phyloP scores from a whole-genome alignment of 2,113 vertebrate species.

The Myotis yumanensis region DNA sequence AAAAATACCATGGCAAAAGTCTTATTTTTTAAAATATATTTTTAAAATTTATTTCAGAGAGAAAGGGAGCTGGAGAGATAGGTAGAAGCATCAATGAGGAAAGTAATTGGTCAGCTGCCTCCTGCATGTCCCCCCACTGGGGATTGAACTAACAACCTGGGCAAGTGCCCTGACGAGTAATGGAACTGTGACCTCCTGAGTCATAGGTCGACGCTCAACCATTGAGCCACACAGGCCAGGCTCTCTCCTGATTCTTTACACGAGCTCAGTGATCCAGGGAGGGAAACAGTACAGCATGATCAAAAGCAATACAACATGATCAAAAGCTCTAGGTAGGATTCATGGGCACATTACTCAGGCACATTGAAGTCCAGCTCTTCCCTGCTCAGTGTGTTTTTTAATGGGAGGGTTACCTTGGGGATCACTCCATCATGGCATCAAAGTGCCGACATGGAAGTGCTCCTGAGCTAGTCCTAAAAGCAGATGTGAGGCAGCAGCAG shows the following conservation, averaged over 20 bases:
- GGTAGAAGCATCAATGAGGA: no score
- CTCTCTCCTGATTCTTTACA: no score
- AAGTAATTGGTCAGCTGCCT: no score
- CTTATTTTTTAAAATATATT: no score
- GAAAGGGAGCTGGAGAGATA: no score
- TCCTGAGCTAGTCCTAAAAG: constrained; percentile 60
- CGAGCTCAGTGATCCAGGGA: not conserved
- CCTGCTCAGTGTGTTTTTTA: not conserved
- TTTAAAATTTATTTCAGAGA: no score
- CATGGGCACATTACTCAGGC: not conserved
- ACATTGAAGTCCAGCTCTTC: not conserved
- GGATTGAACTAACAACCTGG: no score
- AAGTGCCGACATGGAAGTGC: constrained; percentile 30
- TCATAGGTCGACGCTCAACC: no score
- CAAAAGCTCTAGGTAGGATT: constrained; percentile 56
- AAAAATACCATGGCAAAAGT: not conserved
- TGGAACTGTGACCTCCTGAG: no score
- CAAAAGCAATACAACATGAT: not conserved
- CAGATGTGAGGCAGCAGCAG: constrained; percentile 47
- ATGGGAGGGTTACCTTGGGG: constrained; percentile 75
- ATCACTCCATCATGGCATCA: constrained; percentile 54
- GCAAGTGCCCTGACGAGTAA: no score
- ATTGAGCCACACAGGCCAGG: no score
- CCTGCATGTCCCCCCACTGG: no score
- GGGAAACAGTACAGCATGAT: not conserved